These are phyloP conservation scores for Pardalotus punctatus DNA, from an alignment of 2,113 vertebrate species.

Conservation along the genomic window DNA sequence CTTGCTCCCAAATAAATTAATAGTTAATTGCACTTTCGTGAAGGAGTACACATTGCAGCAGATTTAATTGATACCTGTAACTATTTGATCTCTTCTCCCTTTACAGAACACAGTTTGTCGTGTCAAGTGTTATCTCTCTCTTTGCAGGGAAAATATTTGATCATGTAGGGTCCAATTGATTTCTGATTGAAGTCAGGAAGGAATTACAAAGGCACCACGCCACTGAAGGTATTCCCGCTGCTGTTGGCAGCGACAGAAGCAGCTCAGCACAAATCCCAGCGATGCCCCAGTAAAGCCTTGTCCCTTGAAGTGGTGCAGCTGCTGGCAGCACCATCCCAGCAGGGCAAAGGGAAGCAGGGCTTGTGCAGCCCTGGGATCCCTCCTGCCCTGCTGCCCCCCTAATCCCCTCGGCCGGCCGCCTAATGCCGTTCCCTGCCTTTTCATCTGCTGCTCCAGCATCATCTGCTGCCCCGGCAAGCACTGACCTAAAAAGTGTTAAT, in stretches of 20 bases:
- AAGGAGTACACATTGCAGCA: background rate
- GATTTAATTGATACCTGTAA: background rate
- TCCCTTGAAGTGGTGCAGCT: background rate
- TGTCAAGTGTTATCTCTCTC: constrained; percentile 26
- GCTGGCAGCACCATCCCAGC: background rate
- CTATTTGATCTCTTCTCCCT: constrained; percentile 28
- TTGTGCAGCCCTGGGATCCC: background rate
- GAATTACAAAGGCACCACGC: background rate
- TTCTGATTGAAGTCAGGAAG: constrained; percentile 26
- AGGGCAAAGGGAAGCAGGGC: background rate
- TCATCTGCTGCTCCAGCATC: constrained; percentile 29
- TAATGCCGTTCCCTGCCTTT: background rate
- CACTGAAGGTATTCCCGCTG: background rate
- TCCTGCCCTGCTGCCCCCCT: background rate
- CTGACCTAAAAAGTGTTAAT: constrained; percentile 67
- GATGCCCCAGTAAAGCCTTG: background rate
- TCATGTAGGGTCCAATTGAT: background rate
- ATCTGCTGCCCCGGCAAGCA: constrained; percentile 26
- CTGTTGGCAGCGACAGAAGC: background rate
- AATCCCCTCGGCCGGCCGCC: constrained; percentile 8
- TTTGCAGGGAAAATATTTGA: constrained; percentile 40
- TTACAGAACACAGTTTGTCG: constrained; percentile 5
- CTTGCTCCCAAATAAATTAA: background rate
- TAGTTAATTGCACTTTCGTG: background rate
- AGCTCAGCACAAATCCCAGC: background rate